phyloP scores from a whole-genome alignment of 2,797 vertebrate genomes.

The Helostoma temminkii region DNA sequence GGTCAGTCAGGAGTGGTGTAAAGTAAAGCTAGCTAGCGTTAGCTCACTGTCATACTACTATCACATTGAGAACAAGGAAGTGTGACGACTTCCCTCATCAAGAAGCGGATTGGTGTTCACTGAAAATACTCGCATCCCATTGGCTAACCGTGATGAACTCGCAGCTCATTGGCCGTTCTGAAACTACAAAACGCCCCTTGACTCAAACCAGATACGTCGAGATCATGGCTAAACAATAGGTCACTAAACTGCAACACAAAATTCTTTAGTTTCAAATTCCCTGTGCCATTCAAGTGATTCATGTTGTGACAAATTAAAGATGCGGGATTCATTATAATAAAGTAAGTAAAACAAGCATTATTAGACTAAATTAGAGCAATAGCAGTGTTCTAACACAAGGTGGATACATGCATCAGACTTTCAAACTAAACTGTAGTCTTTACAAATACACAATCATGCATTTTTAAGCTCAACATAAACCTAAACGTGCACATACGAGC shows the following conservation, averaged over 20 bases:
- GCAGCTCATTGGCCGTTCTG: slow-evolving; percentile 35
- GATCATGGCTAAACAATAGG: background rate
- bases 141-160: slow-evolving; percentile 24
- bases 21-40: slow-evolving; percentile 29
- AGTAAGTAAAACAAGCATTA: background rate
- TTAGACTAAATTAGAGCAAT: slow-evolving; percentile 8
- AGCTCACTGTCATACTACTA: slow-evolving; percentile 40
- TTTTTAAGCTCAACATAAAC: background rate
- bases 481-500: no score
- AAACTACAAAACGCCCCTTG: slow-evolving; percentile 10
- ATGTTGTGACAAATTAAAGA: no score
- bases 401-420: slow-evolving; percentile 40
- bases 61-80: background rate
- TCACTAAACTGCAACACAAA: background rate
- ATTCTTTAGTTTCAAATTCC: background rate
- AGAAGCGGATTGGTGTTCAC: slow-evolving; percentile 53
- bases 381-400: slow-evolving; percentile 51
- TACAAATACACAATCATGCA: no score
- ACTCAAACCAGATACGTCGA: background rate
- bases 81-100: background rate
- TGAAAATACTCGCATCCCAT: background rate
- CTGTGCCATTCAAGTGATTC: rapidly evolving
- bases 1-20: slow-evolving; percentile 62
- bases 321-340: no score
- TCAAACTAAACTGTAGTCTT: background rate